Evolutionary conservation across 2,888 invertebrate genomes (phyloP), one percentile per base, ranked within the genome.

Genomic region (Orgyia antiqua): DNA sequence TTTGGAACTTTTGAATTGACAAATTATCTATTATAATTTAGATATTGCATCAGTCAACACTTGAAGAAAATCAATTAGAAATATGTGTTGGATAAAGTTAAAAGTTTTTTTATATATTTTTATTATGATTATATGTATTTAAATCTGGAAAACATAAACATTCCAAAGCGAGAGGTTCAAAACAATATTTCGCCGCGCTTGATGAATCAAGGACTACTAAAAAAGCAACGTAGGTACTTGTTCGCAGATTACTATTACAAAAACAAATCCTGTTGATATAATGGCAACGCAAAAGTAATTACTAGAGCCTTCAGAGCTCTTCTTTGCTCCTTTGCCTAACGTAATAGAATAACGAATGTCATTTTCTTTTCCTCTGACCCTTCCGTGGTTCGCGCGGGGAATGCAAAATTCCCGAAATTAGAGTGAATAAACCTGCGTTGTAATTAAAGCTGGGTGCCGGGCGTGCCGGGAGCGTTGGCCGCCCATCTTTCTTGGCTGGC

Each of bases 321-420:
- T 67, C 73, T 71, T 67, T 65, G 57, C 73, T 76, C 68, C 72
- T 76, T 79, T 76, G 72, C 73, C 69, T 64, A 63, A 64, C 71
- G 71, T 83, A 84, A 83, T 82, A 82, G 77, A 84, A 84, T 86
- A 84, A 84, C 76, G 74, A 80, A 84, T 86, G 83, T 82, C 84
- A 82, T 84, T 86, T 84, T 84, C 84, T 84, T 83, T 82, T 67
- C 55, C 63, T 65, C 73, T 77, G 83, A 84, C 83, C 86, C 84
- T 84, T 80, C 73, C 79, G 83, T 68, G 82, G 82, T 80, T 79
- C 82, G 74, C 82, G 80, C 68, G 62, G 67, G 68, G 84, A 83
- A 84, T 86, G 80, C 78, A 72, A 84, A 86, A 80, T 78, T 83
- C 68, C 68, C 73, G 64, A 83, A 84, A 84, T 86, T 83, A 83